These are phyloP conservation scores for Rhagium mordax DNA, from an alignment of 2,888 invertebrate species.

Conservation along the genomic window DNA sequence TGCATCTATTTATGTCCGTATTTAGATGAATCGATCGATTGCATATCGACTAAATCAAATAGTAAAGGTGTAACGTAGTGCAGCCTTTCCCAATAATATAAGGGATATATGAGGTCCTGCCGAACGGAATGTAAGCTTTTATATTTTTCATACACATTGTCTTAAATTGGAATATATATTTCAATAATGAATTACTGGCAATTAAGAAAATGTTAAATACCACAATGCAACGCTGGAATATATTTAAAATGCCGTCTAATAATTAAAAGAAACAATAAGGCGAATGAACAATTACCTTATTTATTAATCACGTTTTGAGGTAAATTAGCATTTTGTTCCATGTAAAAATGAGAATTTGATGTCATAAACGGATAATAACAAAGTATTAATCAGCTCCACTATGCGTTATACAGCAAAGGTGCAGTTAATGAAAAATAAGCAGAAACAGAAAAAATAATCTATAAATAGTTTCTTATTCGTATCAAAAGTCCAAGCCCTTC, in stretches of 20 bases:
- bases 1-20: too few species aligned
- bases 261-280: not conserved
- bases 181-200: too few species aligned
- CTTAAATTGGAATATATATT: too few species aligned
- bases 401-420: slow-evolving; percentile 15
- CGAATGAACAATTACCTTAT: slow-evolving; percentile 13
- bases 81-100: too few species aligned
- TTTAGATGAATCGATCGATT: too few species aligned
- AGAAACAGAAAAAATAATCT: not conserved
- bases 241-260: not conserved
- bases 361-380: slow-evolving; percentile 37
- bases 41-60: too few species aligned
- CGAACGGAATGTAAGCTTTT: too few species aligned
- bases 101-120: too few species aligned
- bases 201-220: too few species aligned
- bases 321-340: slow-evolving; percentile 35
- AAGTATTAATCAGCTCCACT: slow-evolving; percentile 27
- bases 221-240: not conserved
- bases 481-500: slow-evolving; percentile 30
- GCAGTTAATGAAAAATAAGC: slow-evolving; percentile 16
- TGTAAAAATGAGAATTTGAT: slow-evolving; percentile 41
- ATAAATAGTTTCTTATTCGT: slow-evolving; percentile 36
- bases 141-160: too few species aligned
- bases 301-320: slow-evolving; percentile 38
- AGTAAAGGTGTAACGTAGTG: too few species aligned